Evolutionary conservation across 2,888 invertebrate species (phyloP), one percentile per base, ranked within the genome.

Genomic region (Merodon equestris): DNA sequence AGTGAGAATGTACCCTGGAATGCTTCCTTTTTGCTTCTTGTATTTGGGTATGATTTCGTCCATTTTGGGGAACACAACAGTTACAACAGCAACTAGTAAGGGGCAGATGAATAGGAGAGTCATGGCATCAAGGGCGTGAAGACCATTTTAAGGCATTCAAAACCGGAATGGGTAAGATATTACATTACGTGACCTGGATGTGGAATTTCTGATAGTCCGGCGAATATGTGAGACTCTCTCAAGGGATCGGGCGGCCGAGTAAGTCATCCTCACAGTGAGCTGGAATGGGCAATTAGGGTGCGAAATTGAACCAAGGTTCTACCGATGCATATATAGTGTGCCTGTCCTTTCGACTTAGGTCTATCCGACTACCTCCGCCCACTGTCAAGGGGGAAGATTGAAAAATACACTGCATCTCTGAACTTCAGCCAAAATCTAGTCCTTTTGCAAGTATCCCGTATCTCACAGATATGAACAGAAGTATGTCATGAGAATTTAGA

Each of bases 181-280:
- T 38, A 51, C n/a, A 13, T 53, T 54, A 75, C 70, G 75, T 75
- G 75, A 75, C 53, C 27, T 17, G 68, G 64, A 75, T 75, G 47
- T 9, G 18, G 42, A 10, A 54, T 15, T 4, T 27, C 7, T 27
- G 27, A 27, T 27, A 27, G 27, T 27, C 27, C 7, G 7, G 3
- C 27, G 27, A 4, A 7, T 27, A 27, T 27, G 27, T 27, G 7
- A 27, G 27, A 27, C 27, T 27, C 27, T n/a, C n/a, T 27, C 7
- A 27, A 15, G 34, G 15, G 10, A 36, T 12, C 14, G 7, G 7
- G n/a, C n/a, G n/a, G n/a, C n/a, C n/a, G n/a, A n/a, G n/a, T n/a
- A n/a, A n/a, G n/a, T n/a, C n/a, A n/a, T n/a, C n/a, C n/a, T n/a
- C n/a, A n/a, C n/a, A n/a, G n/a, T n/a, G 27, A 27, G 27, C 2